These are phyloP conservation scores for Nannospalax galili DNA, from an alignment of 2,113 vertebrate species.

Conservation along the genomic window DNA sequence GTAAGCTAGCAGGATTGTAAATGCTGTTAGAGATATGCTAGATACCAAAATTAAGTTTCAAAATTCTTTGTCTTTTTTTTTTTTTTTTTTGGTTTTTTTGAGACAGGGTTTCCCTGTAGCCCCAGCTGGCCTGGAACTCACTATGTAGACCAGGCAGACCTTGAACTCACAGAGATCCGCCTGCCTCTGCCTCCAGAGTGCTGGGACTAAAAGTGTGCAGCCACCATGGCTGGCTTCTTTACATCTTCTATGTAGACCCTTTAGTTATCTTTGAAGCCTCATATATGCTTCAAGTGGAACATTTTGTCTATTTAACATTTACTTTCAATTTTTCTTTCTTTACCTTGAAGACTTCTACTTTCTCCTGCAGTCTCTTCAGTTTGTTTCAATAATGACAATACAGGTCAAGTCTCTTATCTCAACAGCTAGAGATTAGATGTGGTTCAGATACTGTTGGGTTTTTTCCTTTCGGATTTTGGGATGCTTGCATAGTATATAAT, in stretches of 20 bases:
- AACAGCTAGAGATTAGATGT: not conserved
- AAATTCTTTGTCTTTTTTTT: no score
- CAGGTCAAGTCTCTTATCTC: not conserved
- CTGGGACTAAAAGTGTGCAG: no score
- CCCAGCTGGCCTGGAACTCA: no score
- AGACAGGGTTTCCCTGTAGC: no score
- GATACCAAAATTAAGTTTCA: not conserved
- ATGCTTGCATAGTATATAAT: not conserved
- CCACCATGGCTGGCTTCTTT: not conserved
- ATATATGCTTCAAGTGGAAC: not conserved
- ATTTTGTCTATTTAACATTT: conserved; percentile 90
- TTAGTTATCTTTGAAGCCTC: not conserved
- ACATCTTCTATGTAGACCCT: not conserved
- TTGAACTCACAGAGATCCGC: no score
- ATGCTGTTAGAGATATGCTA: not conserved
- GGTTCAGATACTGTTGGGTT: not conserved
- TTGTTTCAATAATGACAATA: conserved; percentile 89
- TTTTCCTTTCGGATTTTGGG: no score
- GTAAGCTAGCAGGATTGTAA: not conserved
- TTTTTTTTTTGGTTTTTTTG: no score
- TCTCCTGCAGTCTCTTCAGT: conserved; percentile 91
- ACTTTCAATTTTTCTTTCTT: conserved; percentile 92
- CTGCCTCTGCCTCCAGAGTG: no score
- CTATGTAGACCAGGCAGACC: no score
- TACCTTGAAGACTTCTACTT: conserved; percentile 92